phyloP scores from a whole-genome alignment of 2,113 vertebrate genomes.

The Onychostruthus taczanowskii region DNA sequence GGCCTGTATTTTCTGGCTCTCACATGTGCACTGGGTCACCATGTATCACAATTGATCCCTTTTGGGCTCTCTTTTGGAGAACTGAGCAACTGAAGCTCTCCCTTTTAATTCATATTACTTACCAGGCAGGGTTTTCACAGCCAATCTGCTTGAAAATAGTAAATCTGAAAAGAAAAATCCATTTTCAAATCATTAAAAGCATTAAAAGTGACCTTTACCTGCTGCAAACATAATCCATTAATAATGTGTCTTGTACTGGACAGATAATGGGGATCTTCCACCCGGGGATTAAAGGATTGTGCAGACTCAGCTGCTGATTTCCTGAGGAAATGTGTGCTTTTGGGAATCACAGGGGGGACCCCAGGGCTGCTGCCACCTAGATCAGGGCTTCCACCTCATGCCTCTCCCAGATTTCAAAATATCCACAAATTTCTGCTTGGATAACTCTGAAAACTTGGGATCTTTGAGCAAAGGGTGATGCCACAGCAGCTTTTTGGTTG shows the following conservation, averaged over 20 bases:
- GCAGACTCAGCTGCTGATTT: constrained; percentile 23
- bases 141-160: constrained; percentile 45
- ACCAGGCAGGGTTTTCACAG: not conserved
- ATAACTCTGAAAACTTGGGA: not conserved
- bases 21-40: not conserved
- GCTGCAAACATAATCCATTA: constrained; percentile 71
- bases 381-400: not conserved
- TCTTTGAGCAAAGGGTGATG: not conserved
- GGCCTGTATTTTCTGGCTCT: not conserved
- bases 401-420: not conserved
- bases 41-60: not conserved
- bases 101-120: not conserved
- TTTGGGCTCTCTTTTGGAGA: not conserved
- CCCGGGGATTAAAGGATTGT: constrained; percentile 54
- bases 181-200: constrained; percentile 70
- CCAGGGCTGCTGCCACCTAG: not conserved
- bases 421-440: not conserved
- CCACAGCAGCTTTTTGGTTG: too few species aligned
- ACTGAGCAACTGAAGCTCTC: not conserved
- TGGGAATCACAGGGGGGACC: not conserved
- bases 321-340: not conserved
- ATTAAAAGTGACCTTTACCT: constrained; percentile 74
- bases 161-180: constrained; percentile 65
- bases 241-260: constrained; percentile 62
- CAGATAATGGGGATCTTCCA: constrained; percentile 68